A percentile compares a stretch with the other conserved stretches of the same genome.
Conservation (phyloP, 2,113 vertebrate species). For the Hippoglossus stenolepis region DNA sequence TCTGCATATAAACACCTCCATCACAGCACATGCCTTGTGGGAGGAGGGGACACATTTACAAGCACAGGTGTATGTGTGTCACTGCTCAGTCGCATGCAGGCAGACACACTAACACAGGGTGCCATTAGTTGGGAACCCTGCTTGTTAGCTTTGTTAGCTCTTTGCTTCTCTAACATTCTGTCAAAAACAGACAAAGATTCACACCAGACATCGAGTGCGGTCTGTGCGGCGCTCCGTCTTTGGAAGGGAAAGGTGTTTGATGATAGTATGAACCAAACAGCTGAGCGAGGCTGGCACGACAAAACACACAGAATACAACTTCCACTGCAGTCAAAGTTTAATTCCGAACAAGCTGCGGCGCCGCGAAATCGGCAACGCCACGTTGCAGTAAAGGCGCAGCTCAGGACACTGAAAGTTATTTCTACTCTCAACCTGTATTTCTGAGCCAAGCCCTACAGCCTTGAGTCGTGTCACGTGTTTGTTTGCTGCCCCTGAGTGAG, state of each 20-base stretch:
- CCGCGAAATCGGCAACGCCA: background rate
- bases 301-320: conserved; percentile 65
- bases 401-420: conserved; percentile 31
- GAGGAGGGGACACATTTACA: conserved; percentile 41
- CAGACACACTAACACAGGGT: conserved; percentile 10
- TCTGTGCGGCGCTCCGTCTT: conserved; percentile 50
- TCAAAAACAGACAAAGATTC: conserved; percentile 72
- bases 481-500: conserved; percentile 48
- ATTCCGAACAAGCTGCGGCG: conserved; percentile 34
- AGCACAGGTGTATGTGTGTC: conserved; percentile 40
- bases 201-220: conserved; percentile 56
- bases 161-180: conserved; percentile 75
- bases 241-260: conserved; percentile 77
- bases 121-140: conserved; percentile 60
- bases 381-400: conserved; percentile 2
- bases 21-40: conserved; percentile 29
- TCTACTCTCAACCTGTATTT: conserved; percentile 12
- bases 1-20: conserved; percentile 37
- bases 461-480: conserved; percentile 25
- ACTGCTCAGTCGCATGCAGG: conserved; percentile 18
- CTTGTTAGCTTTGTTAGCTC: conserved; percentile 75
- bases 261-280: conserved; percentile 75
- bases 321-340: conserved; percentile 59
- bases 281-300: conserved; percentile 65
- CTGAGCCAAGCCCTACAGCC: conserved; percentile 1